phyloP scores from a whole-genome alignment of 2,113 vertebrate species.

The Psettodes erumei region DNA sequence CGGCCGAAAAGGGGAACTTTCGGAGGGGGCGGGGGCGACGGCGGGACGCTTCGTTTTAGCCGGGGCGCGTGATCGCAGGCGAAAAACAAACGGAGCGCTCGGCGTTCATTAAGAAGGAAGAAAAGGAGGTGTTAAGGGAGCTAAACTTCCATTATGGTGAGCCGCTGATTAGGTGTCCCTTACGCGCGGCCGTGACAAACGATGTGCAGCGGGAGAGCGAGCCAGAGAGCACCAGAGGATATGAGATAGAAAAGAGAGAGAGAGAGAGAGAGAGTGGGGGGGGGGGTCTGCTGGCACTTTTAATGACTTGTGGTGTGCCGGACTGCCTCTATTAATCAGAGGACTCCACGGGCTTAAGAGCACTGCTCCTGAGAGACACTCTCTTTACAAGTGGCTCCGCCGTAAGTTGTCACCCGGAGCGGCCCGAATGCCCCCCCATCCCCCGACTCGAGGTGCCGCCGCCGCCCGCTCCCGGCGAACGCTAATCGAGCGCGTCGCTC shows the following conservation, averaged over 20 bases:
- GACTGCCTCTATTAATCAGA: constrained; percentile 82
- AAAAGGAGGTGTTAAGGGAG: constrained; percentile 58
- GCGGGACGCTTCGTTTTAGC: too few relatives aligned
- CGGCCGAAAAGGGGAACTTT: too few relatives aligned
- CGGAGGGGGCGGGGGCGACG: too few relatives aligned
- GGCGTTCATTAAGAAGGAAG: constrained; percentile 72
- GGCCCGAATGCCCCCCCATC: too few relatives aligned
- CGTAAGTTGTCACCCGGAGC: constrained; percentile 65
- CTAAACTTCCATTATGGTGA: constrained; percentile 73
- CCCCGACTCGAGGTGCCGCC: too few relatives aligned
- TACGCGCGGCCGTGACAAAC: constrained; percentile 76
- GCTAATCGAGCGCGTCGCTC: too few relatives aligned
- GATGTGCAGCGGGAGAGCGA: constrained; percentile 68
- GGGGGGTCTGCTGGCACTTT: constrained; percentile 76
- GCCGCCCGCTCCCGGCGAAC: too few relatives aligned
- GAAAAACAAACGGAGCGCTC: constrained; percentile 69
- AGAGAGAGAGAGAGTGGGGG: constrained; percentile 58
- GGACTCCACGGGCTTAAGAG: constrained; percentile 75
- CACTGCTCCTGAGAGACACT: constrained; percentile 69
- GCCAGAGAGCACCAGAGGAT: constrained; percentile 60
- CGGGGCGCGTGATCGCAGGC: constrained; percentile 51
- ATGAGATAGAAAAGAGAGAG: constrained; percentile 68
- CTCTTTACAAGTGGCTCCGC: constrained; percentile 64
- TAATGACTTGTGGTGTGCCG: constrained; percentile 81
- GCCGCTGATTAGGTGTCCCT: constrained; percentile 78